Base-by-base conservation (phyloP, 2,113 vertebrate genomes). In the Lasiurus borealis region DNA sequence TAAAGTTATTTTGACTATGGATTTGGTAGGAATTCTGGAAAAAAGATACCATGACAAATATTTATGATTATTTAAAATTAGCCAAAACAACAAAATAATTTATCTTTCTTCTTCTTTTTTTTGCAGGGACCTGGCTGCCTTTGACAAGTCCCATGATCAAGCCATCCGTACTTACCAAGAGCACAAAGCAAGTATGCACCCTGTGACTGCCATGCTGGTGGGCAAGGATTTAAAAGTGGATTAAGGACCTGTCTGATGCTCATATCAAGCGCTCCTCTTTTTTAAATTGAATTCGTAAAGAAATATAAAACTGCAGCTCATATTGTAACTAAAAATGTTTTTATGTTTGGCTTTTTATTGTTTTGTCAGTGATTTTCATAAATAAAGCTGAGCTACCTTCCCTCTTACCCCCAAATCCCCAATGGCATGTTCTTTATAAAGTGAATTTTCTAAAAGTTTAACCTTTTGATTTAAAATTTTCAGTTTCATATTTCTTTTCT, bases 51-150 rank as follows among this genome's bases (percentile, higher is more conserved):
- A 19, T 69, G 62, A 13, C 25, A 85, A 46, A 68, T 48, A 73
- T 10, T 36, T 18, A 29, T 40, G 44, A 73, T 77, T 29, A 93
- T 57, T 69, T 66, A 72, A 82, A 69, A 77, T 76, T 59, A 52
- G 66, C 46, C 66, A 29, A 46, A 69, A 77, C 12, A 69, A 77
- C 12, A 59, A 31, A 44, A 83, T 25, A 94, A 59, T 13, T 76
- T 69, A 82, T 82, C 2, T 5, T 23, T 29, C 34, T 19, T 8
- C 6, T 4, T 44, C 18, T 40, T 8, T 44, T 14, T 90, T 90
- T 97, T 93, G 16, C 97, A 99, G 99, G 94, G 99, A 99, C 54
- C 98, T 99, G 34, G 99, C 98, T 64, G 98, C 95, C 97, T 99
- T 99, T 91, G 99, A 99, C 8, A 99, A 99, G 96, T 98, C 97